These are phyloP conservation scores for Siniperca undulata DNA, from an alignment of 2,797 vertebrate genomes.

Conservation along the genomic window DNA sequence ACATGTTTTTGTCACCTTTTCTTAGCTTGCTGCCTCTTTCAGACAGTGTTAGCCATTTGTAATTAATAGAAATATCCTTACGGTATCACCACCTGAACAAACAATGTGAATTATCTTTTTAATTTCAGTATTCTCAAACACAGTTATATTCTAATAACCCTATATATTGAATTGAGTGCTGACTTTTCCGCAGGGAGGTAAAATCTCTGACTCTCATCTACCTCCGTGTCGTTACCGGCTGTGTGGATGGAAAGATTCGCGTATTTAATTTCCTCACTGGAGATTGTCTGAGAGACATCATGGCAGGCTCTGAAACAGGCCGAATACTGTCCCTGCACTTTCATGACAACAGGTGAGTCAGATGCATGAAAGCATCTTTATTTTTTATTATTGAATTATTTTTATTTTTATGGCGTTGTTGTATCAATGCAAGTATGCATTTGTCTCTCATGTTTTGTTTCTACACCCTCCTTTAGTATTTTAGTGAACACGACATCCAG, in stretches of 20 bases:
- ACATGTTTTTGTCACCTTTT: background rate
- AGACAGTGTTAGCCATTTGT: background rate
- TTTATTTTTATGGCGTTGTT: background rate
- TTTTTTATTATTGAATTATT: background rate
- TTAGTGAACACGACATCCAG: conserved; percentile 85
- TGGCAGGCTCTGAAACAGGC: conserved; percentile 76
- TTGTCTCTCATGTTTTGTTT: background rate
- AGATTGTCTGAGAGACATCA: conserved; percentile 88
- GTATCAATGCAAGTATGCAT: background rate
- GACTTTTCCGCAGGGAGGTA: conserved; percentile 86
- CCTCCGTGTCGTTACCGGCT: conserved; percentile 91
- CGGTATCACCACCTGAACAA: background rate
- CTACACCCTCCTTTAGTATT: conserved; percentile 78
- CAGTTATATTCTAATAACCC: background rate
- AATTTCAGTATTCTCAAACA: background rate
- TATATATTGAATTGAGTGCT: background rate
- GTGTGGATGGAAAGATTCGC: conserved; percentile 91
- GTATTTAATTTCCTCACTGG: conserved; percentile 91
- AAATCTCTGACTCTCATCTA: conserved; percentile 86
- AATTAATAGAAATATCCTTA: background rate
- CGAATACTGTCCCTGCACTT: conserved; percentile 84
- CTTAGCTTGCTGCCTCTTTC: background rate
- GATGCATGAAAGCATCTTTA: background rate
- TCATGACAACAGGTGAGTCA: conserved; percentile 84
- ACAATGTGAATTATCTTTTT: no score